Percentiles rank a stretch among this genome's conserved stretches.
Evolutionary conservation across 2,888 invertebrate genomes (phyloP).

Genomic region (Physocephala rufipes): DNA sequence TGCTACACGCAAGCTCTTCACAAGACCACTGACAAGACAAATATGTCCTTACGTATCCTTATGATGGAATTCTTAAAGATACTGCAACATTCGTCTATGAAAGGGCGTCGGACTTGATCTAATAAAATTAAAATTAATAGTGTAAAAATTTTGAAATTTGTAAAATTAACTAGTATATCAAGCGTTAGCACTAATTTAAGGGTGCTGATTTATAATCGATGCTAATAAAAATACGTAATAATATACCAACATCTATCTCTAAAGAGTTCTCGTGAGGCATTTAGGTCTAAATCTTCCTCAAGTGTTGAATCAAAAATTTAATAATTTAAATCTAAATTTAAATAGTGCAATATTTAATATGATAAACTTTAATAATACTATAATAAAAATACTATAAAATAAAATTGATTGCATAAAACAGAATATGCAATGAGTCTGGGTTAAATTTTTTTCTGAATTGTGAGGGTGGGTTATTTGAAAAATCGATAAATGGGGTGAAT

Average conservation of each 20-base stretch:
- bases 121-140: constrained; percentile 26
- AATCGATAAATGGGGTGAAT: constrained; percentile 51
- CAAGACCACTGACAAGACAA: neutral
- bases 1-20: constrained; percentile 24
- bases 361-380: no score
- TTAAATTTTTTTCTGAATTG: neutral
- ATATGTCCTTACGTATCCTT: constrained; percentile 46
- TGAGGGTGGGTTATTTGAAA: constrained; percentile 44
- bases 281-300: no score
- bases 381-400: no score
- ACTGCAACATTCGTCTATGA: constrained; percentile 29
- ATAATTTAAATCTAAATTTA: no score
- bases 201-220: neutral
- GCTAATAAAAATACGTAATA: neutral
- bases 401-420: no score
- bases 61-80: constrained; percentile 49
- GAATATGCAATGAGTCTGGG: no score
- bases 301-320: no score
- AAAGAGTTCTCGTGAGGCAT: neutral
- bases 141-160: constrained; percentile 34
- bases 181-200: neutral
- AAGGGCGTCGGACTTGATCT: constrained; percentile 47
- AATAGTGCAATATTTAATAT: no score
- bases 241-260: neutral
- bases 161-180: neutral